Conservation (phyloP, 2,797 vertebrate species). For the Urosaurus nigricauda region DNA sequence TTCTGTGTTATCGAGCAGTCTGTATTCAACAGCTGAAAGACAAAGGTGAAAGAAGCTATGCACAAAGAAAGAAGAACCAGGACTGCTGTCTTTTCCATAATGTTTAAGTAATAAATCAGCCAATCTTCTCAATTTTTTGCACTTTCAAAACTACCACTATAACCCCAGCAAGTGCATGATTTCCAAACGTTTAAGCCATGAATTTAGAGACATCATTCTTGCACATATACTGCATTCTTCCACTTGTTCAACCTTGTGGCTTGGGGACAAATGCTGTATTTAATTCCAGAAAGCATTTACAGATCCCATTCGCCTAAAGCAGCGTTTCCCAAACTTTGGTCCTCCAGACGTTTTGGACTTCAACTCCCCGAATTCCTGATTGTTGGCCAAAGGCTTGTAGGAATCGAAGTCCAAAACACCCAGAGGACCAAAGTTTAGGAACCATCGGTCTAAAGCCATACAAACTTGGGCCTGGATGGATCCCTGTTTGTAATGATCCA, state of each 20-base stretch:
- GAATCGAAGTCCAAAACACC: too few species aligned
- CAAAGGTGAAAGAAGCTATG: background rate
- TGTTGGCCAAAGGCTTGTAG: too few species aligned
- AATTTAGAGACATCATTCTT: background rate
- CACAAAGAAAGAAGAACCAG: background rate
- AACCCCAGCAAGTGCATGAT: background rate
- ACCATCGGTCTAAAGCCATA: background rate
- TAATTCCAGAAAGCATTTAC: background rate
- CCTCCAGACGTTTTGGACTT: too few species aligned
- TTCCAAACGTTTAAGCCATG: background rate
- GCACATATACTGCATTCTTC: too few species aligned
- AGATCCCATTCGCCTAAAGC: background rate
- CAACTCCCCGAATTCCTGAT: too few species aligned
- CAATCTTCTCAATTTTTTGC: background rate
- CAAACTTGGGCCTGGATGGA: background rate
- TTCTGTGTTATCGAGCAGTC: slow-evolving; percentile 67
- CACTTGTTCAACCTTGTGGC: background rate
- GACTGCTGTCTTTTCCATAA: background rate
- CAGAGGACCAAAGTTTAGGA: too few species aligned
- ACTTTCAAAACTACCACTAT: too few species aligned
- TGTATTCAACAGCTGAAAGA: slow-evolving; percentile 29
- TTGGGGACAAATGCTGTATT: background rate
- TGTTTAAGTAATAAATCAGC: background rate
- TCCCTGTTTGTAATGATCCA: background rate
- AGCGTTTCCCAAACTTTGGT: too few species aligned